Evolutionary conservation across 2,797 vertebrate genomes (phyloP).

Genomic region (Anisognathus igniventris): DNA sequence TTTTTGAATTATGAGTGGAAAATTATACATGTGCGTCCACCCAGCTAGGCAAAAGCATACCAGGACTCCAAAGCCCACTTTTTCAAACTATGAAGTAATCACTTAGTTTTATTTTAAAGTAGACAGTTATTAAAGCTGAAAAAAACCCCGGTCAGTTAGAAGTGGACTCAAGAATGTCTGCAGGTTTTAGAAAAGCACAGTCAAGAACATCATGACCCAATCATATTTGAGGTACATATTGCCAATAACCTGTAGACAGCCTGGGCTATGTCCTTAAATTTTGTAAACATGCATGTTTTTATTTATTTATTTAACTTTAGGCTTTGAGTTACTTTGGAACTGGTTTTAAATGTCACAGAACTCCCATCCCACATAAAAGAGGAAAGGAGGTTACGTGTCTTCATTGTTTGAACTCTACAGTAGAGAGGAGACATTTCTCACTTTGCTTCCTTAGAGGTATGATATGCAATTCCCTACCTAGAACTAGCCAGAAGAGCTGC

Average conservation of each 20-base stretch:
- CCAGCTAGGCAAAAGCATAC: background rate
- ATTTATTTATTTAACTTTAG: background rate
- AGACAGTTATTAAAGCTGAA: background rate
- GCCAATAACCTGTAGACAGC: accelerated
- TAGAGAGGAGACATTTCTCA: background rate
- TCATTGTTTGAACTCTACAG: background rate
- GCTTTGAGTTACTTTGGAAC: background rate
- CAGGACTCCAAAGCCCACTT: background rate
- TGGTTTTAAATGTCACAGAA: background rate
- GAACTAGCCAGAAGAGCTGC: background rate
- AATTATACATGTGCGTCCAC: background rate
- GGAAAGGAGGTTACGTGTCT: background rate
- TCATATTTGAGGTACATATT: background rate
- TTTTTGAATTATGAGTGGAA: background rate
- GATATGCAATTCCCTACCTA: background rate
- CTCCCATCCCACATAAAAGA: background rate
- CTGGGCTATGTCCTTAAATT: background rate
- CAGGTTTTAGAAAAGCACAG: background rate
- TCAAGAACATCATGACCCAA: background rate
- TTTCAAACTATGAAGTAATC: background rate
- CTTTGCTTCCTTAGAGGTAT: background rate
- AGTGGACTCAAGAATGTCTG: background rate
- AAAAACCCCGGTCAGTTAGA: background rate
- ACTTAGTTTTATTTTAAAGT: background rate
- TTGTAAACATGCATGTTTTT: background rate